phyloP scores from a whole-genome alignment of 2,888 invertebrate genomes.

The Octodonta nipae region DNA sequence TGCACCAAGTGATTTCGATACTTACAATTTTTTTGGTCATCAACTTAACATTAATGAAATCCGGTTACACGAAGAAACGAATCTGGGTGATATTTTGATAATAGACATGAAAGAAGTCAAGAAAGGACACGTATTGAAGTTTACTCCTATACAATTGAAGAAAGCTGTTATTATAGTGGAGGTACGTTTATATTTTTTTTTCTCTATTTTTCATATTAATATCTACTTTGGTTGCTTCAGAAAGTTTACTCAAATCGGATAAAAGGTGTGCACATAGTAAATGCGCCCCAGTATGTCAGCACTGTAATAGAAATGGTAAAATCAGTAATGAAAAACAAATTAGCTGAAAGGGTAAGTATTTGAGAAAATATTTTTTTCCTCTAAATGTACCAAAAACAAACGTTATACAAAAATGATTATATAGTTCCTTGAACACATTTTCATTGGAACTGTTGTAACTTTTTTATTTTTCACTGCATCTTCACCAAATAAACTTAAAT shows the following conservation, averaged over 20 bases:
- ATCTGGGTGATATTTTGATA: conserved; percentile 36
- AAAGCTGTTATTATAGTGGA: conserved; percentile 34
- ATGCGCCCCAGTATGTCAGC: conserved; percentile 29
- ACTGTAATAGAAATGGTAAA: conserved; percentile 30
- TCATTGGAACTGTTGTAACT: too few relatives aligned
- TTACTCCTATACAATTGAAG: conserved; percentile 34
- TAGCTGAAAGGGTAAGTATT: conserved; percentile 32
- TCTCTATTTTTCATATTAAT: too few relatives aligned
- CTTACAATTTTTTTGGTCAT: conserved; percentile 30
- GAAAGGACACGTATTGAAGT: conserved; percentile 32
- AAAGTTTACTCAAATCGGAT: conserved; percentile 37
- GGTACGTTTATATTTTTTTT: too few relatives aligned
- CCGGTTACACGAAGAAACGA: conserved; percentile 34
- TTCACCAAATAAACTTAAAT: too few relatives aligned
- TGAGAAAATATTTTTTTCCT: too few relatives aligned
- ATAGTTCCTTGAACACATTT: too few relatives aligned
- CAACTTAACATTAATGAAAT: conserved; percentile 37
- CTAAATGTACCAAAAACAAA: too few relatives aligned
- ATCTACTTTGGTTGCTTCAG: conserved; percentile 32
- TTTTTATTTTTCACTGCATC: too few relatives aligned
- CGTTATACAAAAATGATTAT: too few relatives aligned
- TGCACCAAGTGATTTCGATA: conserved; percentile 21
- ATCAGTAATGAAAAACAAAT: conserved; percentile 34
- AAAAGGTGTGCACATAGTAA: conserved; percentile 36
- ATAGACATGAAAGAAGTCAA: conserved; percentile 32